Evolutionary conservation across 2,888 invertebrate species (phyloP), one percentile per base, ranked within the genome.

Genomic region (Dromius quadrimaculatus): DNA sequence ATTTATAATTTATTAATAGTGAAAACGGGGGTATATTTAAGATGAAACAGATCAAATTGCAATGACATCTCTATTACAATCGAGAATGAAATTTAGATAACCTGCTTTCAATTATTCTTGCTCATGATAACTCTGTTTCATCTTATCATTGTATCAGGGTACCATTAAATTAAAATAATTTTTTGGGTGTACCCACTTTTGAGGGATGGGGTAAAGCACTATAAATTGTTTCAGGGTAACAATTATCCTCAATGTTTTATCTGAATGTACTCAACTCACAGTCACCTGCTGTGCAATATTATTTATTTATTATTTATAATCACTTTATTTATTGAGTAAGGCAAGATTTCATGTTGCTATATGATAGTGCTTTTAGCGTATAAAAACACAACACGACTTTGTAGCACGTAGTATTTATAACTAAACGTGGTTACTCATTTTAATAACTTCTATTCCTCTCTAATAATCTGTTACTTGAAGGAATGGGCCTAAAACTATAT

Each of bases 351-450:
- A 62, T 70, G 70, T 76, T 76, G 80, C 80, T 78, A 79, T 76
- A 71, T 72, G 77, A 77, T 80, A 81, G 81, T 79, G 81, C 81
- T 81, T 82, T 80, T 81, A 80, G 81, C 81, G 82, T 81, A 50
- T 63, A 71, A 79, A 77, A 79, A 80, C 82, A 82, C 82, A 82
- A 82, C 82, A 82, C 82, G 82, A 82, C 82, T 82, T 77, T 70
- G 50, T 70, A 62, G 61, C 22, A 47, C 47, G 47, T 62, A 70
- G 62, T 57, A 47, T 65, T 50, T 54, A 36, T 32, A 62, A 47
- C 19, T 41, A 22, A 38, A 47, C 43, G 45, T 68, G 61, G 62
- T 70, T 70, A 70, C 62, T 70, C 70, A 62, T 70, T 70, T 70
- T 70, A 70, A 70, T 69, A 36, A 38, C 13, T 28, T 28, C 17